Evolutionary conservation across 2,113 vertebrate species (phyloP).

Genomic region (Campylomormyrus numenius): DNA sequence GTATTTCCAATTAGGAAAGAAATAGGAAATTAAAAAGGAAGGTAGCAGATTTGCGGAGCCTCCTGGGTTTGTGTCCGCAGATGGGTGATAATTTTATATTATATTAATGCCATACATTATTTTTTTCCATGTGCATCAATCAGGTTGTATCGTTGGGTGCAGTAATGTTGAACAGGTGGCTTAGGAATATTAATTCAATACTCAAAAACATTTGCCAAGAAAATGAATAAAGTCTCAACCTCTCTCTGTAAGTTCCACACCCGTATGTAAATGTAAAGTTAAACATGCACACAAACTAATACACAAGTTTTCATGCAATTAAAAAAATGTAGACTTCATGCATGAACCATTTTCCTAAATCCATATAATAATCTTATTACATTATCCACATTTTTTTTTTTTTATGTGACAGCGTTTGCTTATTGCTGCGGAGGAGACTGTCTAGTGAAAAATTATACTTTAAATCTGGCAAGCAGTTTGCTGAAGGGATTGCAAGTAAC

Average conservation of each 20-base stretch:
- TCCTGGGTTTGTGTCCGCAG: background rate
- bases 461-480: background rate
- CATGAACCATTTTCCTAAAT: background rate
- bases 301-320: background rate
- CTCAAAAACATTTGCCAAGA: conserved; percentile 1
- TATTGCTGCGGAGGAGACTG: background rate
- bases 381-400: background rate
- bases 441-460: background rate
- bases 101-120: background rate
- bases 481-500: background rate
- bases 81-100: conserved; percentile 3
- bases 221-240: background rate
- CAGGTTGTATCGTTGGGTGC: background rate
- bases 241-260: background rate
- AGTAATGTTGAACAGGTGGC: conserved; percentile 8
- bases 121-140: background rate
- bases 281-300: background rate
- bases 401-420: background rate
- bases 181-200: background rate
- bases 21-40: background rate
- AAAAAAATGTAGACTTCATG: background rate
- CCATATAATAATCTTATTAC: background rate
- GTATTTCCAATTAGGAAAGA: background rate
- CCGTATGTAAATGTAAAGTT: background rate
- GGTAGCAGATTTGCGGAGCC: background rate